A percentile compares a stretch with the other conserved stretches of the same genome.
phyloP scores from a whole-genome alignment of 2,888 invertebrate species.

The Erebia aethiops region DNA sequence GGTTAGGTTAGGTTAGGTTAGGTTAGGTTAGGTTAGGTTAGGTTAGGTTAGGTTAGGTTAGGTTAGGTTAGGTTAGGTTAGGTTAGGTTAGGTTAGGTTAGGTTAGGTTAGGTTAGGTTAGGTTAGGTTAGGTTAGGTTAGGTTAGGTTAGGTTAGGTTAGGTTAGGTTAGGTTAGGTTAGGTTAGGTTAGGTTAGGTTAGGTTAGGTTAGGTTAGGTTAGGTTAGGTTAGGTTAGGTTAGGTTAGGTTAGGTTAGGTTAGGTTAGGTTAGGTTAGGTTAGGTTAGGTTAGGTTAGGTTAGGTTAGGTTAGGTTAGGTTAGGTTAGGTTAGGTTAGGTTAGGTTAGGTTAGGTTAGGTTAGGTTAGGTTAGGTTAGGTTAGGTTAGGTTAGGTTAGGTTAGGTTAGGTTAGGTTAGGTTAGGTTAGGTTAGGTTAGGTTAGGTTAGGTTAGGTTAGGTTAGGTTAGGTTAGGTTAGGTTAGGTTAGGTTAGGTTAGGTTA shows the following conservation, averaged over 20 bases:
- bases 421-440: conserved; percentile 42
- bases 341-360: conserved; percentile 41
- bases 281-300: conserved; percentile 41
- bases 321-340: conserved; percentile 39
- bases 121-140: conserved; percentile 36
- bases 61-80: conserved; percentile 37
- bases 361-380: conserved; percentile 46
- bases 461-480: conserved; percentile 41
- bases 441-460: conserved; percentile 44
- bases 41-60: conserved; percentile 41
- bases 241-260: conserved; percentile 40
- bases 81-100: conserved; percentile 35
- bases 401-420: conserved; percentile 48
- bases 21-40: conserved; percentile 44
- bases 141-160: conserved; percentile 39
- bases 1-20: conserved; percentile 42
- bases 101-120: conserved; percentile 38
- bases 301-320: conserved; percentile 37
- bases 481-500: conserved; percentile 44
- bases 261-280: conserved; percentile 34
- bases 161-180: conserved; percentile 37
- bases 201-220: conserved; percentile 38
- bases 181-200: conserved; percentile 39
- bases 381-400: conserved; percentile 47
- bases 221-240: conserved; percentile 40